Conservation (phyloP, 1,140 invertebrate species). For the Zaprionus camerounensis region DNA sequence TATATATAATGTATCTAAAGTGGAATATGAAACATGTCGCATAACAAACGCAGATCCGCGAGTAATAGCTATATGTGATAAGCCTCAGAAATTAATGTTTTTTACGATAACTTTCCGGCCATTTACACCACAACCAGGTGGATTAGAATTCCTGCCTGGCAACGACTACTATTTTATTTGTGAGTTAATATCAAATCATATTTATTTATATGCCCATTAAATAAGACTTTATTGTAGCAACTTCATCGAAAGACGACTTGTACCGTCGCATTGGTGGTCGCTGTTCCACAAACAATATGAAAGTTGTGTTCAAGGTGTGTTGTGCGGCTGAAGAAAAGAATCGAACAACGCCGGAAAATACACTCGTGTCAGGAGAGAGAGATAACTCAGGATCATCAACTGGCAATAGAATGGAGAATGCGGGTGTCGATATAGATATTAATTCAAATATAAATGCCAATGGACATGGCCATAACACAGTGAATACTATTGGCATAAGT, state of each 20-base stretch:
- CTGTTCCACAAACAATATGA: slow-evolving; percentile 97
- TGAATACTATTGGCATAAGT: slow-evolving; percentile 58
- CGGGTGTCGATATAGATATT: slow-evolving; percentile 35
- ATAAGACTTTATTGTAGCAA: slow-evolving; percentile 85
- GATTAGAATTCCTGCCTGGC: slow-evolving; percentile 96
- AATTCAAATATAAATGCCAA: slow-evolving; percentile 39
- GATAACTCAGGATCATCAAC: slow-evolving; percentile 14
- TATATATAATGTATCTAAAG: slow-evolving; percentile 98
- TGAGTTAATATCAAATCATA: slow-evolving; percentile 84
- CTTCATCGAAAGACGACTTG: slow-evolving; percentile 95
- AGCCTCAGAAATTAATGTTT: slow-evolving; percentile 96
- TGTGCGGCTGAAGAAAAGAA: slow-evolving; percentile 88
- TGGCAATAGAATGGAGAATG: slow-evolving; percentile 39
- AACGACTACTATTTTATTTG: slow-evolving; percentile 98
- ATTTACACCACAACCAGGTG: slow-evolving; percentile 97
- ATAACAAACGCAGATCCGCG: slow-evolving; percentile 96
- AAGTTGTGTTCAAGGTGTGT: slow-evolving; percentile 97
- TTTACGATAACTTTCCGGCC: slow-evolving; percentile 98
- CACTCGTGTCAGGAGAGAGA: slow-evolving; percentile 75
- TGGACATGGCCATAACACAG: slow-evolving; percentile 38
- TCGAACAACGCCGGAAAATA: slow-evolving; percentile 79
- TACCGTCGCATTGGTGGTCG: slow-evolving; percentile 95
- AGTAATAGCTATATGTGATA: slow-evolving; percentile 97
- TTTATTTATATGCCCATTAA: not conserved
- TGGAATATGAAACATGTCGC: slow-evolving; percentile 97